Evolutionary conservation across 2,113 vertebrate genomes (phyloP).

Genomic region (Pipra filicauda): DNA sequence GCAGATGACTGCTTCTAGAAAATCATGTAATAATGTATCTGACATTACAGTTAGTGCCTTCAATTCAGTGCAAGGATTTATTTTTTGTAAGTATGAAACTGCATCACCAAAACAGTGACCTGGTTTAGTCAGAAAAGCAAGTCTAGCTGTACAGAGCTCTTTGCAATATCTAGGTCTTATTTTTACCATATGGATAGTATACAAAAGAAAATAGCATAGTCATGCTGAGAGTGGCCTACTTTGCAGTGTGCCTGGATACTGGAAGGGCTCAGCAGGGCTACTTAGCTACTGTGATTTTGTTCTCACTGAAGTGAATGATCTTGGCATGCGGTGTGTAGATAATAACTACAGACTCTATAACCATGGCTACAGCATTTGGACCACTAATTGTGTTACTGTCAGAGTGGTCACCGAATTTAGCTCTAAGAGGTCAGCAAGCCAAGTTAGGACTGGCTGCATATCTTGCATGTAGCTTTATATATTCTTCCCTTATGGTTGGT

Average conservation of each 20-base stretch:
- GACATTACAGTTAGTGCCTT: neutral
- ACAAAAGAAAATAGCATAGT: constrained; percentile 20
- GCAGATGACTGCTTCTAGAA: neutral
- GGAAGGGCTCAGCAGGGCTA: neutral
- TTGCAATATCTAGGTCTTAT: neutral
- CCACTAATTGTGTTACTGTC: neutral
- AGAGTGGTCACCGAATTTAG: neutral
- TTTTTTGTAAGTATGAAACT: neutral
- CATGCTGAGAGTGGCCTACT: constrained; percentile 18
- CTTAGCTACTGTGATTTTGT: neutral
- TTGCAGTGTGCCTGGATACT: neutral
- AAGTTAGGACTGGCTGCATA: neutral
- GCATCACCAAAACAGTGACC: neutral
- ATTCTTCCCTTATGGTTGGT: neutral
- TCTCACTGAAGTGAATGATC: neutral
- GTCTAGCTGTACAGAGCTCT: neutral
- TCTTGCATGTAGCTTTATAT: neutral
- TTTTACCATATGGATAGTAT: neutral
- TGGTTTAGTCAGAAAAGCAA: neutral
- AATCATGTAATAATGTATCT: neutral
- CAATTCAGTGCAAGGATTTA: neutral
- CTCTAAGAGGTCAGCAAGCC: neutral
- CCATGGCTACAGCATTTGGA: neutral
- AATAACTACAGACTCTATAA: neutral
- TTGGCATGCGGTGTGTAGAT: neutral